Evolutionary conservation across 2,113 vertebrate genomes (phyloP).

Genomic region (Brienomyrus brachyistius): DNA sequence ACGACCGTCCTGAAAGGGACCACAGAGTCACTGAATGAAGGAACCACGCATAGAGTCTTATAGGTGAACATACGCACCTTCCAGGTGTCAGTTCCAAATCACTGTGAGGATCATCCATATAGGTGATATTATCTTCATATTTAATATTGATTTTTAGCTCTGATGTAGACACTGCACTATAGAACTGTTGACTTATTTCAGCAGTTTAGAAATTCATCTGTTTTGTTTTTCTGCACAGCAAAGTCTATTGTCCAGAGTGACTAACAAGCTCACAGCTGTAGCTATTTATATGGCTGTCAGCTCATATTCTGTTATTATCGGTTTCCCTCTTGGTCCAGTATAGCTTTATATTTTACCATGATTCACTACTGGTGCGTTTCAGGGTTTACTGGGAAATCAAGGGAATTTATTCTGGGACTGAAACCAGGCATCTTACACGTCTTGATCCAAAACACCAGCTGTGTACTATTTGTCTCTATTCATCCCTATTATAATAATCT

Average conservation of each 20-base stretch:
- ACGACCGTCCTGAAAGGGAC: conserved; percentile 76
- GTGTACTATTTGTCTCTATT: background rate
- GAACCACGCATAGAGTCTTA: background rate
- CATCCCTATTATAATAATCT: background rate
- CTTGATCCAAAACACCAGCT: background rate
- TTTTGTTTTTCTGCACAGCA: background rate
- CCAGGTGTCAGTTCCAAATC: background rate
- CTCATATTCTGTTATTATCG: background rate
- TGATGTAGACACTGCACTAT: background rate
- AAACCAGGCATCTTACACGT: background rate
- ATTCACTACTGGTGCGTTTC: background rate
- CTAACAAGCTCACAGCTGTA: background rate
- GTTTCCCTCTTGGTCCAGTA: background rate
- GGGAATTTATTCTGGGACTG: background rate
- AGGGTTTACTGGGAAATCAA: background rate
- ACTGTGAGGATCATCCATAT: background rate
- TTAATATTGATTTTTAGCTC: background rate
- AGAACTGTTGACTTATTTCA: background rate
- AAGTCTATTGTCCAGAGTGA: background rate
- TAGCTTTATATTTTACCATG: background rate
- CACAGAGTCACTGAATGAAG: background rate
- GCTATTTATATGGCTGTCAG: background rate
- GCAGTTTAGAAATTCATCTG: background rate
- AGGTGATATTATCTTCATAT: background rate
- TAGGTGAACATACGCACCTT: background rate